Base-by-base conservation (phyloP, 2,888 invertebrate genomes). In the Spatulosminthurus flaviceps region DNA sequence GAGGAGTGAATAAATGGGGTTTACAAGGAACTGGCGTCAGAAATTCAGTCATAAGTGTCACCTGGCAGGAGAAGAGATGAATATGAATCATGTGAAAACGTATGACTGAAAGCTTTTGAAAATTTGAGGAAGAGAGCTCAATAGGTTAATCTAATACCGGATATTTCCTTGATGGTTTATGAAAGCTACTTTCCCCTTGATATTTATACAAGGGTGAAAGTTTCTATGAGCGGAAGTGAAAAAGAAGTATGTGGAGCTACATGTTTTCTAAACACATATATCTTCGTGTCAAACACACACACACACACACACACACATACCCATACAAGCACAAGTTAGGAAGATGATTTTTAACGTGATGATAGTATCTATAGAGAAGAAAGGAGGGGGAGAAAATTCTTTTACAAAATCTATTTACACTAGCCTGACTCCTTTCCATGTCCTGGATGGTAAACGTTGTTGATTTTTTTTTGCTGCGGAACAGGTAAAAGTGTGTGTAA, bases 71-170 rank as follows among this genome's bases (percentile, higher is more conserved):
- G 51, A 11, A 51, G 19, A 9, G 19, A 9, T 51, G n/a, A 13
- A 51, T 13, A 51, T 51, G 51, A 51, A 34, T 34, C 34, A 34
- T 34, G 34, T 4, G 9, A 9, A 9, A 34, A 34, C 34, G 34
- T 51, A 19, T n/a, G n/a, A 51, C 2, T 51, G 51, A 51, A n/a
- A 51, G 51, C 51, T 51, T 51, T 5, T 51, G 64, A 4, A 26
- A 64, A 64, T 64, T 64, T 26, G 64, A 64, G n/a, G 64, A 16
- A 51, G 51, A n/a, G 26, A 64, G 24, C 24, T 64, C 64, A 64
- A 64, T 64, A 64, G 64, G 64, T 64, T 64, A 64, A 64, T 64
- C 64, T n/a, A 22, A 64, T 64, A 19, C 21, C 64, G 22, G 24
- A 64, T 64, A 64, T 64, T 64, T 26, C 64, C 64, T 64, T 5